These are phyloP conservation scores for Emmelina monodactyla DNA, from an alignment of 2,888 invertebrate species.

Conservation along the genomic window DNA sequence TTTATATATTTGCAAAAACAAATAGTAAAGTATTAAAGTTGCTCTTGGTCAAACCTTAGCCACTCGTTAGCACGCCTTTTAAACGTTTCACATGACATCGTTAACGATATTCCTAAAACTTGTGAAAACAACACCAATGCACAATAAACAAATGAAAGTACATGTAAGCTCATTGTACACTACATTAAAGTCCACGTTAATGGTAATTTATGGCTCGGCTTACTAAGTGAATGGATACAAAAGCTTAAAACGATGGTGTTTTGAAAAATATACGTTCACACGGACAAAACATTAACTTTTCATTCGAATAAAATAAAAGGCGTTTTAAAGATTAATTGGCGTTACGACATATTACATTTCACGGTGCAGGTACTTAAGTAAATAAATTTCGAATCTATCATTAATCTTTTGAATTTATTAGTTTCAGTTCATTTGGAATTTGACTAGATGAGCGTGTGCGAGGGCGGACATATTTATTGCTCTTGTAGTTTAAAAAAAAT, in stretches of 20 bases:
- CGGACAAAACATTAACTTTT: slow-evolving; percentile 28
- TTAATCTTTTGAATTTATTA: slow-evolving; percentile 58
- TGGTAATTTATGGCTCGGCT: not conserved
- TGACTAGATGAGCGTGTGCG: slow-evolving; percentile 28
- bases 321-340: slow-evolving; percentile 47
- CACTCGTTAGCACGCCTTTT: no score
- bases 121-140: no score
- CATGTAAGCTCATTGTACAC: slow-evolving; percentile 1
- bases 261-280: slow-evolving; percentile 21
- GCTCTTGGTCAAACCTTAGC: no score
- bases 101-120: no score
- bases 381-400: slow-evolving; percentile 52
- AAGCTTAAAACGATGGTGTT: not conserved
- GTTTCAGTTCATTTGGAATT: slow-evolving; percentile 37
- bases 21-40: no score
- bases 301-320: slow-evolving; percentile 27
- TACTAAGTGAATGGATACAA: slow-evolving; percentile 1
- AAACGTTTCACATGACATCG: no score
- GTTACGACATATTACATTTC: slow-evolving; percentile 48
- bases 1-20: no score
- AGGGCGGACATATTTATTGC: slow-evolving; percentile 53
- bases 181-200: not conserved
- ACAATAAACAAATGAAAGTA: not conserved
- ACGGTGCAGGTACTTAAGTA: slow-evolving; percentile 47
- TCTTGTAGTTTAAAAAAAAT: slow-evolving; percentile 41